phyloP scores from a whole-genome alignment of 2,113 vertebrate genomes.

The Sander vitreus region DNA sequence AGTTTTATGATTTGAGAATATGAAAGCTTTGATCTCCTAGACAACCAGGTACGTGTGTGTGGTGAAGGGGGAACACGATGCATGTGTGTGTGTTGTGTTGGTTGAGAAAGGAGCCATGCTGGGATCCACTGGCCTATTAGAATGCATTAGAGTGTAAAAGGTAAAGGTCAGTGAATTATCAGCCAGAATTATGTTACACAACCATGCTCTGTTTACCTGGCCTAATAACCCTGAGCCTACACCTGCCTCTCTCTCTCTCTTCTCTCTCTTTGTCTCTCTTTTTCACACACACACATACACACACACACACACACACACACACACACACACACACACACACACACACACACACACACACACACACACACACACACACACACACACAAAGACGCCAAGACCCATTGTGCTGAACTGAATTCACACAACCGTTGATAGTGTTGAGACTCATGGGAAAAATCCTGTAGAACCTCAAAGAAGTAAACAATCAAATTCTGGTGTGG shows the following conservation, averaged over 20 bases:
- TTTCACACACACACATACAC: not conserved
- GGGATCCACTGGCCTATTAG: slow-evolving; percentile 63
- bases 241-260: slow-evolving; percentile 48
- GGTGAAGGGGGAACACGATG: not conserved
- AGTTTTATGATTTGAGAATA: slow-evolving; percentile 42
- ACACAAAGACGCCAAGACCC: slow-evolving; percentile 1
- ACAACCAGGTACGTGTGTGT: slow-evolving; percentile 52
- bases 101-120: slow-evolving; percentile 41
- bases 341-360: not conserved
- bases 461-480: slow-evolving; percentile 26
- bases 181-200: slow-evolving; percentile 77
- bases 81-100: slow-evolving; percentile 42
- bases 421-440: not conserved
- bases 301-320: not conserved
- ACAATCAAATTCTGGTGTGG: not conserved
- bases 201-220: slow-evolving; percentile 69
- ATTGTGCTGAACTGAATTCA: slow-evolving; percentile 35
- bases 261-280: not conserved
- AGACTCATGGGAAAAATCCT: slow-evolving; percentile 37
- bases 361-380: not conserved
- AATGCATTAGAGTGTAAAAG: slow-evolving; percentile 76
- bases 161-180: slow-evolving; percentile 81
- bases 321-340: not conserved
- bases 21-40: slow-evolving; percentile 59
- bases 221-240: slow-evolving; percentile 66